These are phyloP conservation scores for Lontra canadensis DNA, from an alignment of 2,113 vertebrate species.

Conservation along the genomic window DNA sequence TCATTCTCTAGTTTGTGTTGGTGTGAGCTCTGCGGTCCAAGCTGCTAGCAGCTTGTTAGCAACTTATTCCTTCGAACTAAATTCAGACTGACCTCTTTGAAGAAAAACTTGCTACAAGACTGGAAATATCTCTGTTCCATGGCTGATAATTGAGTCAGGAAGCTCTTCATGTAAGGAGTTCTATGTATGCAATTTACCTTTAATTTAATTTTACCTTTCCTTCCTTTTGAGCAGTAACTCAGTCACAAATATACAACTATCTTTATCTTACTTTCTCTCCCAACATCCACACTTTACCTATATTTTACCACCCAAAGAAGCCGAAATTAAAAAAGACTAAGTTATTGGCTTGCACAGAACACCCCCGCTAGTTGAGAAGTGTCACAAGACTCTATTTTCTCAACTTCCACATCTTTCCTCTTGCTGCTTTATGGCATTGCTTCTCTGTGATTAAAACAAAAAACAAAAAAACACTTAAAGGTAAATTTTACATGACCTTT, in stretches of 20 bases:
- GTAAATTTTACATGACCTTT: background rate
- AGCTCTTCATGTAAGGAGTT: background rate
- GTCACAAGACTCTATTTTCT: background rate
- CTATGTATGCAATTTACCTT: background rate
- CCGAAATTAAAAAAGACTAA: background rate
- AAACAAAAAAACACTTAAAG: background rate
- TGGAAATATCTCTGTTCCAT: background rate
- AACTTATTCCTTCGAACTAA: background rate
- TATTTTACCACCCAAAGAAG: background rate
- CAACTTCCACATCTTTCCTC: background rate
- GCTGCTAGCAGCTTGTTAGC: background rate
- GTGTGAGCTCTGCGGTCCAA: background rate
- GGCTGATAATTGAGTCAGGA: background rate
- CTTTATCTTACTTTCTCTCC: constrained; percentile 8
- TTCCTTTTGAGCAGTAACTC: background rate
- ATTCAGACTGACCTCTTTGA: background rate
- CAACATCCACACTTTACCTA: background rate
- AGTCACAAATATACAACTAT: background rate
- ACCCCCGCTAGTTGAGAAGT: background rate
- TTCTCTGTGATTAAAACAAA: background rate
- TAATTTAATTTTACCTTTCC: background rate
- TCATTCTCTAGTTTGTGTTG: background rate
- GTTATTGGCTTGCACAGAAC: background rate
- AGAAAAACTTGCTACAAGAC: background rate
- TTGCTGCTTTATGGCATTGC: background rate